A percentile compares a stretch with the other conserved stretches of the same genome.
phyloP scores from a whole-genome alignment of 1,140 invertebrate genomes.

The Drosophila dunni region DNA sequence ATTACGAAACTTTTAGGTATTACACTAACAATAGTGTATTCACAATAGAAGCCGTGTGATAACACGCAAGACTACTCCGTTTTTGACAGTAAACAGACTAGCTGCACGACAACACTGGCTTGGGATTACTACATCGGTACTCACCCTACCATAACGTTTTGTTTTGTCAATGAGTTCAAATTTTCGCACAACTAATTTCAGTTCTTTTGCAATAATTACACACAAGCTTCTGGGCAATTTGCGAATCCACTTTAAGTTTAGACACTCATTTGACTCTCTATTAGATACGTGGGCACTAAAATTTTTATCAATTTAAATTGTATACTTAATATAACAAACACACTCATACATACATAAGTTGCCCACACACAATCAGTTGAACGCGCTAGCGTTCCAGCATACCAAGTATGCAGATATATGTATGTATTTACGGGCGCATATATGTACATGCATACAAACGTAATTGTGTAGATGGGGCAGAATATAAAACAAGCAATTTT shows the following conservation, averaged over 20 bases:
- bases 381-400: constrained; percentile 67
- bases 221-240: constrained; percentile 30
- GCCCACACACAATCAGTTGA: constrained; percentile 35
- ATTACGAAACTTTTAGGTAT: neutral
- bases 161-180: constrained; percentile 47
- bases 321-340: constrained; percentile 68
- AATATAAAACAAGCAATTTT: constrained; percentile 43
- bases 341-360: constrained; percentile 27
- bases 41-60: constrained; percentile 11
- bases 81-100: constrained; percentile 27
- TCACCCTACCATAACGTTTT: constrained; percentile 23
- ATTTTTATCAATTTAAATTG: constrained; percentile 79
- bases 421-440: constrained; percentile 1
- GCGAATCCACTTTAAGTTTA: constrained; percentile 19
- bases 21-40: neutral
- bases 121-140: constrained; percentile 62
- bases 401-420: constrained; percentile 31
- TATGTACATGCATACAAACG: neutral
- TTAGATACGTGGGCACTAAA: constrained; percentile 38
- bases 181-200: constrained; percentile 27
- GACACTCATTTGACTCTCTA: constrained; percentile 29
- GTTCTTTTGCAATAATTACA: constrained; percentile 14
- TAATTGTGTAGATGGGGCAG: constrained; percentile 21
- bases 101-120: constrained; percentile 61
- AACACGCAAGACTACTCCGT: constrained; percentile 18